Percentiles rank a stretch among this genome's conserved stretches.
These are phyloP conservation scores for Amphilophus citrinellus DNA, from an alignment of 2,113 vertebrate species.

Conservation along the genomic window DNA sequence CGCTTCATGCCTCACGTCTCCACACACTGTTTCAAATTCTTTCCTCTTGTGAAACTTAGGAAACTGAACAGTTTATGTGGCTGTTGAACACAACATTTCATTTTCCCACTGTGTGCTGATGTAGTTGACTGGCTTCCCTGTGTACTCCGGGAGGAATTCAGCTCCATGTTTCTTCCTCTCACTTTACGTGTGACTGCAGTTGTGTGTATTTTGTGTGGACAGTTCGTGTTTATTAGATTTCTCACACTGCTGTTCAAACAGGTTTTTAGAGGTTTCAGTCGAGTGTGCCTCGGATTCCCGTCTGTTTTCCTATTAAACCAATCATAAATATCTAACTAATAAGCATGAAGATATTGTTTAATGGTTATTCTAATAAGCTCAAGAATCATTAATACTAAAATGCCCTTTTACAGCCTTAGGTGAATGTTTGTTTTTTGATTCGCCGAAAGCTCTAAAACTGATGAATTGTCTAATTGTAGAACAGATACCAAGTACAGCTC, in stretches of 20 bases:
- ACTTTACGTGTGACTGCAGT: background rate
- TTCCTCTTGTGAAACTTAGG: slow-evolving; percentile 66
- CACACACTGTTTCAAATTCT: slow-evolving; percentile 61
- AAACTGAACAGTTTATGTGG: slow-evolving; percentile 67
- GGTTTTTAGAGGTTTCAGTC: background rate
- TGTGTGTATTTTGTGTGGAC: background rate
- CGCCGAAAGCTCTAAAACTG: background rate
- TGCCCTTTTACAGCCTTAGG: background rate
- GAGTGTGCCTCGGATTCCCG: background rate
- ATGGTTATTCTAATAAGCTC: background rate
- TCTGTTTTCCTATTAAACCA: background rate
- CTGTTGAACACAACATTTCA: slow-evolving; percentile 68
- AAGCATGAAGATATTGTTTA: background rate
- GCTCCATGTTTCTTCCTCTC: slow-evolving; percentile 30
- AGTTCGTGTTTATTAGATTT: background rate
- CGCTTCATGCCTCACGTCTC: slow-evolving; percentile 43
- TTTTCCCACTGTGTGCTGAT: slow-evolving; percentile 66
- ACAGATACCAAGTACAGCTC: background rate
- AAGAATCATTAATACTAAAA: background rate
- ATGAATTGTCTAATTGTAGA: background rate
- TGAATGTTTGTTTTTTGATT: background rate
- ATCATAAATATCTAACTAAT: background rate
- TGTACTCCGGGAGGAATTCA: slow-evolving; percentile 39
- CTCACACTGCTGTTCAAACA: no score
- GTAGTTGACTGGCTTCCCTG: slow-evolving; percentile 54